A percentile compares a stretch with the other conserved stretches of the same genome.
These are phyloP conservation scores for Drosophila mulleri DNA, from an alignment of 2,888 invertebrate genomes.

Conservation along the genomic window DNA sequence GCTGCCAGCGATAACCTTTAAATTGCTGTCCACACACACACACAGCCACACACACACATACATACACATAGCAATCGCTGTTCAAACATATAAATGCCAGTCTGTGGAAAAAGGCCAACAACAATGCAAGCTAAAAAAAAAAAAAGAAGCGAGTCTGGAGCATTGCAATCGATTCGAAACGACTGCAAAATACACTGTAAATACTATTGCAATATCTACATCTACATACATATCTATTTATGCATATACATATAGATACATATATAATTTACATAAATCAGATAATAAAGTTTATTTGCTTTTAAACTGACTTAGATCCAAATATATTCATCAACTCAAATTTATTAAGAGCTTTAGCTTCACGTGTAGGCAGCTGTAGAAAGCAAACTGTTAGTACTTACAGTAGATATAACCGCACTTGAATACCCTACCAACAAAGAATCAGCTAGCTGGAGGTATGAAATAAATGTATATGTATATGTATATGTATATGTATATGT, in stretches of 20 bases:
- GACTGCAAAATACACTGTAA: constrained; percentile 6
- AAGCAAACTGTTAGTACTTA: no score
- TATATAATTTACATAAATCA: neutral
- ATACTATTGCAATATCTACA: neutral
- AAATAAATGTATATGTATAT: no score
- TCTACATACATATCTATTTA: neutral
- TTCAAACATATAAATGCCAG: constrained; percentile 47
- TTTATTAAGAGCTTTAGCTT: no score
- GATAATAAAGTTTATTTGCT: no score
- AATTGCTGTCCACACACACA: constrained; percentile 54
- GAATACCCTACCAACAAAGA: no score
- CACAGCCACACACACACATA: neutral
- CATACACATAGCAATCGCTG: constrained; percentile 33
- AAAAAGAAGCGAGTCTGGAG: neutral
- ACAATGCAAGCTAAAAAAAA: constrained; percentile 21
- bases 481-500: no score
- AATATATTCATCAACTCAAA: no score
- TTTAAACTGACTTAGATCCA: no score
- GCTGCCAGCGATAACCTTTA: constrained; percentile 72
- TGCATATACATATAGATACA: neutral
- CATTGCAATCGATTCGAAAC: neutral
- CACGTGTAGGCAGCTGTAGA: no score
- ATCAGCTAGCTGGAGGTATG: no score
- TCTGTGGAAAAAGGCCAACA: constrained; percentile 22
- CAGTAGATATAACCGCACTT: no score